These are phyloP conservation scores for Henricia sp. DNA, from an alignment of 53 echinoderm and acorn worm species.

Conservation along the genomic window DNA sequence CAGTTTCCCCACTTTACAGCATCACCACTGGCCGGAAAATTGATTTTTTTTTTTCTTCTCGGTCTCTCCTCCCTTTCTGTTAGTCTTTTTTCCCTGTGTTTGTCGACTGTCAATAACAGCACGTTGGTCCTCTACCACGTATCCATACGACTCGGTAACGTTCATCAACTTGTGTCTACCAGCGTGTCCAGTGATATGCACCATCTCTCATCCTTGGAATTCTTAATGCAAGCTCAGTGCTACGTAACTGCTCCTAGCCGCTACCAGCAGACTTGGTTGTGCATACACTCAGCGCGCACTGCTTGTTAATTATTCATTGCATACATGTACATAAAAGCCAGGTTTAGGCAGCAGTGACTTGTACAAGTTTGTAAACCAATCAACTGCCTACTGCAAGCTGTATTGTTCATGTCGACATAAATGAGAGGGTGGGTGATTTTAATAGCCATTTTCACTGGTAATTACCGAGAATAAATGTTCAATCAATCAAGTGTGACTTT, in stretches of 20 bases:
- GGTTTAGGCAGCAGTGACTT: slow-evolving; percentile 38
- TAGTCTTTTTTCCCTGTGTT: not conserved
- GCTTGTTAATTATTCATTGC: slow-evolving; percentile 46
- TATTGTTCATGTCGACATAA: too few species aligned
- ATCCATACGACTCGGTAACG: not conserved
- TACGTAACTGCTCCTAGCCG: not conserved
- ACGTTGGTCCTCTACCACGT: not conserved
- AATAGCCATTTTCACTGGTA: too few species aligned
- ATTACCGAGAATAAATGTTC: too few species aligned
- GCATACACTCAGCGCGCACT: slow-evolving; percentile 3
- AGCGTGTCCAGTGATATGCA: slow-evolving; percentile 2
- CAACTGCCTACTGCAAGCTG: too few species aligned
- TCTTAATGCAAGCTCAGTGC: slow-evolving; percentile 8
- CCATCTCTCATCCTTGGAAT: not conserved
- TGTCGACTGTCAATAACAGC: not conserved
- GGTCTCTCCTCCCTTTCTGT: not conserved
- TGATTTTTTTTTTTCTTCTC: slow-evolving; percentile 20
- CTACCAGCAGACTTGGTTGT: not conserved
- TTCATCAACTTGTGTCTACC: not conserved
- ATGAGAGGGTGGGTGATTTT: too few species aligned
- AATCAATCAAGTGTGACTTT: too few species aligned
- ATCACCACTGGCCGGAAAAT: not conserved
- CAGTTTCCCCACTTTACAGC: slow-evolving; percentile 37
- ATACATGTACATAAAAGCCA: not conserved
- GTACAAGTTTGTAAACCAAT: slow-evolving; percentile 26